A percentile compares a stretch with the other conserved stretches of the same genome.
Conservation (phyloP, 2,797 vertebrate species). For the Rhincodon typus region DNA sequence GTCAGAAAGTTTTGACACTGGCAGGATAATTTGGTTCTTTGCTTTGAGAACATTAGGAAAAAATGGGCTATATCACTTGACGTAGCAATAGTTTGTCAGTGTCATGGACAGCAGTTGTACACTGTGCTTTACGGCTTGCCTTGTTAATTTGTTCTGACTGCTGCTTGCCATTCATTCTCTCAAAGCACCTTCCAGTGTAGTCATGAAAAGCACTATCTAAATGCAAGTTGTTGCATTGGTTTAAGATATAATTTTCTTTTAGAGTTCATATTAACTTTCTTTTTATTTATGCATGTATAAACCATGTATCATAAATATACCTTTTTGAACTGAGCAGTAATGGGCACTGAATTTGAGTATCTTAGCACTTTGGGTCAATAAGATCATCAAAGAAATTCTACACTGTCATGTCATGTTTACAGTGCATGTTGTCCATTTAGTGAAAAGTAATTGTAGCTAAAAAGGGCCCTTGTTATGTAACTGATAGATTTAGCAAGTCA, state of each 20-base stretch:
- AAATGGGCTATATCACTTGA: neutral
- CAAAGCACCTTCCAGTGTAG: neutral
- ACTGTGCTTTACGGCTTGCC: neutral
- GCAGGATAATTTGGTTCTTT: neutral
- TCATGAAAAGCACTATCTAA: neutral
- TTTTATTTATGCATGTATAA: neutral
- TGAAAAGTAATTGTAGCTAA: conserved; percentile 15
- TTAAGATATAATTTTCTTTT: neutral
- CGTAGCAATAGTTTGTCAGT: neutral
- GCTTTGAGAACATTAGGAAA: neutral
- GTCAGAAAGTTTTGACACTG: neutral
- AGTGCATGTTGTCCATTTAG: neutral
- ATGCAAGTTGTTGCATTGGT: neutral
- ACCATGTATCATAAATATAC: neutral
- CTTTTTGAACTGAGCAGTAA: neutral
- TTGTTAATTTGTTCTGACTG: neutral
- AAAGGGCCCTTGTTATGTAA: conserved; percentile 19
- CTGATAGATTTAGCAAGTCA: conserved; percentile 1
- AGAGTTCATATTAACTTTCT: neutral
- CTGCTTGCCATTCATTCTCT: neutral
- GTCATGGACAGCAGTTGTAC: neutral
- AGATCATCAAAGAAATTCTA: conserved; percentile 13
- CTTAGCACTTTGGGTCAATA: neutral
- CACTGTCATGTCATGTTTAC: neutral
- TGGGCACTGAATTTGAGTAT: neutral